Base-by-base conservation (phyloP, 2,113 vertebrate genomes). In the Azemiops feae region DNA sequence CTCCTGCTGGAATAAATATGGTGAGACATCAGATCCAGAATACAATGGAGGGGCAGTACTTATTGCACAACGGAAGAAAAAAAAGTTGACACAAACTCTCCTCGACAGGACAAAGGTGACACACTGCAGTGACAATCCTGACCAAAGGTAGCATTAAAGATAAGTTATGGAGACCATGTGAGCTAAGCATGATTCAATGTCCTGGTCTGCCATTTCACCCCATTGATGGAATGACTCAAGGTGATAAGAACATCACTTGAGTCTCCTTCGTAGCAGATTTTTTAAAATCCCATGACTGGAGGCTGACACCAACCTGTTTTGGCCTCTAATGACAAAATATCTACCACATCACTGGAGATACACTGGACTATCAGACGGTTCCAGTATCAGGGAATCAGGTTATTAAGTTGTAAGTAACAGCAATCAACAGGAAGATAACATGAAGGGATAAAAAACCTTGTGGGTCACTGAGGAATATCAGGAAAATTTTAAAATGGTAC, bases 401-500 rank as follows among this genome's bases (percentile, higher is more conserved):
- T 93, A 90, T 93, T 90, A 90, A 90, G n/a, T 43, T 55, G 86
- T 53, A 93, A 90, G 86, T 53, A 93, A 90, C n/a, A 9, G 23
- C 45, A 87, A 90, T 69, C 74, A 30, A 22, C 43, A 90, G 86
- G n/a, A 30, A 90, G 53, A 86, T 86, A 90, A 86, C 30, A 11
- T 16, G 88, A 69, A 27, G 34, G 60, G 34, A 57, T 91, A 52
- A 81, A 88, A 3, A 57, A 52, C 52, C 22, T 91, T 88, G 58
- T 91, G 89, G 91, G 55, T 10, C 93, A 92, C 34, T 5, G 87
- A 91, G 94, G n/a, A 74, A 85, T 57, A 2, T 53, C 85, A 5
- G 4, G 20, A 2, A 74, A 87, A 11, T 20, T 9, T 92, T 64
- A 93, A 92, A 94, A 23, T 34, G 74, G 2, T 55, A 27, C 74